phyloP scores from a whole-genome alignment of 2,113 vertebrate genomes.

The Rana temporaria region DNA sequence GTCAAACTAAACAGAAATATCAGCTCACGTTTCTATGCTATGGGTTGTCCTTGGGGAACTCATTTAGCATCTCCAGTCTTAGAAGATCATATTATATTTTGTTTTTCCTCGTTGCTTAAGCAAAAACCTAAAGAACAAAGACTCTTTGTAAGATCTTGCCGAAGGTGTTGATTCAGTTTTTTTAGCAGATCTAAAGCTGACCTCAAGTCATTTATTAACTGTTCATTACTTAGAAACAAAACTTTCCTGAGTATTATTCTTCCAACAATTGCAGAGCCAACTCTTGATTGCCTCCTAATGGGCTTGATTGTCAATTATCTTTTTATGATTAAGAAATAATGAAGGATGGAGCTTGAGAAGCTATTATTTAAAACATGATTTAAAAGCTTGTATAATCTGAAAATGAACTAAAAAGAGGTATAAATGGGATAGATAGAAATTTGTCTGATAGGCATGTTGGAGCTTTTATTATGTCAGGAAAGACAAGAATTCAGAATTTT shows the following conservation, averaged over 20 bases:
- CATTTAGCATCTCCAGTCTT: too few relatives aligned
- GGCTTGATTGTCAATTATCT: constrained; percentile 38
- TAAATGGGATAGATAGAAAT: not conserved
- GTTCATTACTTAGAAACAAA: not conserved
- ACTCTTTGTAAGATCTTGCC: not conserved
- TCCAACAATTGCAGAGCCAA: constrained; percentile 1
- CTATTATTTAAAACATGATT: constrained; percentile 10
- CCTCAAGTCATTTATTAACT: not conserved
- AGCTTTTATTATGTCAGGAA: not conserved
- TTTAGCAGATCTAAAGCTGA: not conserved
- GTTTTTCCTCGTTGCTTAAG: too few relatives aligned
- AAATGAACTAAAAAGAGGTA: constrained; percentile 6
- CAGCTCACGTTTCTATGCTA: too few relatives aligned
- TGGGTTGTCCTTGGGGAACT: too few relatives aligned
- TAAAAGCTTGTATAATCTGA: constrained; percentile 33
- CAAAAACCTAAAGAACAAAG: not conserved
- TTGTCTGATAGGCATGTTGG: not conserved
- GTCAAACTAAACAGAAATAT: too few relatives aligned
- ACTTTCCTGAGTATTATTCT: constrained; percentile 12
- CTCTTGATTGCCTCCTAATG: constrained; percentile 25
- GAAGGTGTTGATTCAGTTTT: not conserved
- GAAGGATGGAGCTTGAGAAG: constrained; percentile 13
- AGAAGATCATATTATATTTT: too few relatives aligned
- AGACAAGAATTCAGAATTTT: not conserved
- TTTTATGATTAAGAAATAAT: constrained; percentile 40